phyloP scores from a whole-genome alignment of 2,888 invertebrate genomes.

The Noctua pronuba region DNA sequence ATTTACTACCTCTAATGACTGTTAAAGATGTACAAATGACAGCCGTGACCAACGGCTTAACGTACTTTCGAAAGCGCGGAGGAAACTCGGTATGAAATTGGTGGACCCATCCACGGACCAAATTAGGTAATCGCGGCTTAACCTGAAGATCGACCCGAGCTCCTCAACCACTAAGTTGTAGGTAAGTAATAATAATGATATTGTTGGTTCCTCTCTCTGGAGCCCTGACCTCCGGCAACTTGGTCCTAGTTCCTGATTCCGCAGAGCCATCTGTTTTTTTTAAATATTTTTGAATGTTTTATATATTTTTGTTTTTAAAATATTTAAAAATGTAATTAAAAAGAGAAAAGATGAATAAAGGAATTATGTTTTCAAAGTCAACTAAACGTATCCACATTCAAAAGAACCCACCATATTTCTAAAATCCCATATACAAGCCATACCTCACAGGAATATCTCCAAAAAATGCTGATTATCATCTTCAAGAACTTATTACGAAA shows the following conservation, averaged over 20 bases:
- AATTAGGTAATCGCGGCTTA: neutral
- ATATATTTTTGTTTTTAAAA: no score
- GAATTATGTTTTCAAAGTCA: neutral
- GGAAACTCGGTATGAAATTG: neutral
- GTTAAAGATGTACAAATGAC: neutral
- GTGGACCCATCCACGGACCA: neutral
- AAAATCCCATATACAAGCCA: neutral
- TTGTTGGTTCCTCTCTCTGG: no score
- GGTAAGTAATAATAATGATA: neutral
- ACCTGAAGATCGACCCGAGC: neutral
- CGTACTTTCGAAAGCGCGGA: neutral
- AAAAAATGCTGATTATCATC: slow-evolving; percentile 57
- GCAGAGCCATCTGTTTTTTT: no score
- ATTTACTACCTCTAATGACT: neutral
- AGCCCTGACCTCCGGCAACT: no score
- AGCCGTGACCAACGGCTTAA: neutral
- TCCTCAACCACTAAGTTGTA: neutral
- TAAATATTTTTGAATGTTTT: no score
- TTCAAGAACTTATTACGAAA: slow-evolving; percentile 66
- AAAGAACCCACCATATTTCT: neutral
- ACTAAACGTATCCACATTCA: neutral
- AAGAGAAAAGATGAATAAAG: no score
- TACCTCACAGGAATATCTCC: slow-evolving; percentile 25
- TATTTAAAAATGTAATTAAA: no score
- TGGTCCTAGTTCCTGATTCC: no score